phyloP scores from a whole-genome alignment of 2,888 invertebrate species.

The Petrolisthes cinctipes region DNA sequence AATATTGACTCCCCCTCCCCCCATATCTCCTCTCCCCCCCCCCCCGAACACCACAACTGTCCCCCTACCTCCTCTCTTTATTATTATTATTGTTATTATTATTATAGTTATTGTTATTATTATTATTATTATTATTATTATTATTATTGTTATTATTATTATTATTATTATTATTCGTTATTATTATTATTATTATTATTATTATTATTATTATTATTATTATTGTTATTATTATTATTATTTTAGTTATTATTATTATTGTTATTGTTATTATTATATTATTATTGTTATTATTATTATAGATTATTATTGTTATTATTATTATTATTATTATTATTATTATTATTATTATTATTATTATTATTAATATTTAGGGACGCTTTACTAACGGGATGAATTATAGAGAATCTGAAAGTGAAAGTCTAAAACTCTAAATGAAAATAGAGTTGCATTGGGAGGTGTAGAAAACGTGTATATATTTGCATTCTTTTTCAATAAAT shows the following conservation, averaged over 20 bases:
- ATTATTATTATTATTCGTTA: neutral
- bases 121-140: neutral
- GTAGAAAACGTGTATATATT: too few species aligned
- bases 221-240: neutral
- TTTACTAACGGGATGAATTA: too few species aligned
- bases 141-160: neutral
- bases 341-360: constrained; percentile 1
- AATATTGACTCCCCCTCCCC: too few species aligned
- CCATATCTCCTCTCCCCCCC: neutral
- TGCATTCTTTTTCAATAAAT: too few species aligned
- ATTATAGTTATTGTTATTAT: constrained; percentile 11
- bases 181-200: constrained; percentile 3
- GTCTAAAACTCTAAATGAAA: too few species aligned
- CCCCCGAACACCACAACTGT: neutral
- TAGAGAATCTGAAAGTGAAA: too few species aligned
- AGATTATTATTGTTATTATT: too few species aligned
- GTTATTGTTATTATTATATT: neutral
- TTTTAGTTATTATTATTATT: too few species aligned
- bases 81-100: constrained; percentile 17
- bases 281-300: too few species aligned
- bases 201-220: neutral
- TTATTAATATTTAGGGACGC: neutral
- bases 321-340: neutral
- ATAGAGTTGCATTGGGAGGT: too few species aligned
- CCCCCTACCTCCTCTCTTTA: neutral